Base-by-base conservation (phyloP, 1,140 invertebrate genomes). In the Drosophila nigromelanica region DNA sequence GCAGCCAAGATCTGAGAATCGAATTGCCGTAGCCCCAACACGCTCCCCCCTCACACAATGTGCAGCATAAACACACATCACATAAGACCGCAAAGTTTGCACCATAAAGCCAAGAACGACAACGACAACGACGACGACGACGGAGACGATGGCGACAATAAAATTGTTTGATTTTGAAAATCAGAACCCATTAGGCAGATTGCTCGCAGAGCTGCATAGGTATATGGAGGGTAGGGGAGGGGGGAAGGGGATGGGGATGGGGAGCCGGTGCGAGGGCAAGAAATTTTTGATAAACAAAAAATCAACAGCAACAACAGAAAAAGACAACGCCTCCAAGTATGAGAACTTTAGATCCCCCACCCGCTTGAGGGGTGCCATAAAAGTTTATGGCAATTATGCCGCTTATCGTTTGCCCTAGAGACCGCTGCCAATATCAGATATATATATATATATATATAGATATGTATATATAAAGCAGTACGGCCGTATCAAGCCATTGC, bases 141-240 rank as follows among this genome's bases (percentile, higher is more conserved):
- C 48, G 5, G n/a, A n/a, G n/a, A 12, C 50, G 5, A 15, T 59
- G 79, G 76, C 71, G 73, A 83, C 68, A 80, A 85, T 85, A 86
- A 85, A 83, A 80, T 52, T 86, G 81, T 86, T 85, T 85, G 80
- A 85, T 85, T 85, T 85, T 63, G 18, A 60, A 85, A 85, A 85
- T 85, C 80, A 85, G 63, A 85, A 80, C 80, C 77, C 77, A 85
- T 86, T 80, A 79, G 47, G 48, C 63, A 61, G 80, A 82, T 73
- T 81, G 78, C 67, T 61, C 15, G 30, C 8, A 47, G 45, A 21
- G 45, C 15, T 7, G 18, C 11, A 12, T 18, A 18, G 18, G 18
- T 18, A n/a, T 5, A 27, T 4, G 12, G n/a, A 15, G 30, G 15
- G 30, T 1, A 55, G 33, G 42, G 35, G 11, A 7, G 5, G 40